These are phyloP conservation scores for Scleropages formosus DNA, from an alignment of 2,797 vertebrate species.

Conservation along the genomic window DNA sequence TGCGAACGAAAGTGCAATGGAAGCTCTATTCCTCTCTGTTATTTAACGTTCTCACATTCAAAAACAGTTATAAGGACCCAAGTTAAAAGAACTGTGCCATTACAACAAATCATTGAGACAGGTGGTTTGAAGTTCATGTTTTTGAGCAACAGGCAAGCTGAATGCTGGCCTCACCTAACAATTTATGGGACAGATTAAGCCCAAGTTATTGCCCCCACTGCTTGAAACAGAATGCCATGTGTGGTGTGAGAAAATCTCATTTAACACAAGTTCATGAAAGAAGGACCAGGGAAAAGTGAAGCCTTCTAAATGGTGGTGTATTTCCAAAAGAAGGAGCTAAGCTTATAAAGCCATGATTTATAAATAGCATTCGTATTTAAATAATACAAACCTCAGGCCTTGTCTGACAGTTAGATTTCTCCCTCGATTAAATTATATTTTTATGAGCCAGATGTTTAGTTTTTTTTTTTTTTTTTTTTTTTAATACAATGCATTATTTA, in stretches of 20 bases:
- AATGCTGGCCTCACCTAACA: constrained; percentile 39
- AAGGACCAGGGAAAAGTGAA: constrained; percentile 38
- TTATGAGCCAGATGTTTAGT: constrained; percentile 54
- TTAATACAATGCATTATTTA: constrained; percentile 43
- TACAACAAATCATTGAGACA: constrained; percentile 45
- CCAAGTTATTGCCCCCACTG: constrained; percentile 48
- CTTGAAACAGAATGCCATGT: constrained; percentile 43
- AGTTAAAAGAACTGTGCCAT: constrained; percentile 32
- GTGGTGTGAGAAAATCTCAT: constrained; percentile 40
- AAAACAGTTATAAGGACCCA: constrained; percentile 42
- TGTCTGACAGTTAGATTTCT: constrained; percentile 22
- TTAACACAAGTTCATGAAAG: constrained; percentile 32
- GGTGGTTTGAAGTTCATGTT: constrained; percentile 51
- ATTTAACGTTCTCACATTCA: constrained; percentile 12
- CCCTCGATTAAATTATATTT: constrained; percentile 38
- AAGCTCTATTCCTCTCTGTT: background rate
- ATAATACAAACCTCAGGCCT: constrained; percentile 54
- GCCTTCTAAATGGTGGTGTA: constrained; percentile 42
- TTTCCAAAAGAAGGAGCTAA: constrained; percentile 52
- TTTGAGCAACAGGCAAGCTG: constrained; percentile 39
- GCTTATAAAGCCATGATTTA: constrained; percentile 61
- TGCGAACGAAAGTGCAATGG: background rate
- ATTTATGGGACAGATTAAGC: constrained; percentile 58
- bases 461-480: constrained; percentile 6
- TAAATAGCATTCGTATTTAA: constrained; percentile 52